A percentile compares a stretch with the other conserved stretches of the same genome.
Evolutionary conservation across 2,888 invertebrate species (phyloP).

Genomic region (Margaritifera margaritifera): DNA sequence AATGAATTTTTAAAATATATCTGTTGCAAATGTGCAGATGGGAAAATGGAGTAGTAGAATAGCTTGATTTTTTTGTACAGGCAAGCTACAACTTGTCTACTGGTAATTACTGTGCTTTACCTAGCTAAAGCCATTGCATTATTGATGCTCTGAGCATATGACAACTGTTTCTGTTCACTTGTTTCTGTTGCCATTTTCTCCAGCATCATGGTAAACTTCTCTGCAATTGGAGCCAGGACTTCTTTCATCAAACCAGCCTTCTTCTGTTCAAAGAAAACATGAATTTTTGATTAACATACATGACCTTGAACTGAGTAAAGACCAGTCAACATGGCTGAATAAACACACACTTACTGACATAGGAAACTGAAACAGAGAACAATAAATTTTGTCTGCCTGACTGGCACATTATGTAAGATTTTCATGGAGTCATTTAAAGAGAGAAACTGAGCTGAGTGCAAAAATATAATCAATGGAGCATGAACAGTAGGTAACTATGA

Average conservation of each 20-base stretch:
- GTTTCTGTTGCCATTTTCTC: constrained; percentile 68
- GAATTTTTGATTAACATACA: neutral
- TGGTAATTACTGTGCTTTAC: constrained; percentile 48
- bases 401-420: neutral
- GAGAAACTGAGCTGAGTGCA: no score
- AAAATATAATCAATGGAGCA: no score
- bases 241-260: constrained; percentile 74
- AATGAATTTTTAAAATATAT: no score
- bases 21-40: neutral
- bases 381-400: neutral
- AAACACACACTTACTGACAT: neutral
- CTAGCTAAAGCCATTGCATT: constrained; percentile 76
- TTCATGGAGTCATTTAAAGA: no score
- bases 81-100: neutral
- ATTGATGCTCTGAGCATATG: constrained; percentile 72
- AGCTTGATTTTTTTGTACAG: neutral
- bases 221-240: constrained; percentile 74
- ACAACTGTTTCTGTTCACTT: constrained; percentile 66
- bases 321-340: neutral
- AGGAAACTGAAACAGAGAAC: neutral
- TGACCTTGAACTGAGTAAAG: neutral
- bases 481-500: no score
- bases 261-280: constrained; percentile 61
- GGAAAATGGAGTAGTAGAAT: no score
- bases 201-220: constrained; percentile 72